Conservation (phyloP, 2,113 vertebrate genomes). For the Malurus alboscapulatus region DNA sequence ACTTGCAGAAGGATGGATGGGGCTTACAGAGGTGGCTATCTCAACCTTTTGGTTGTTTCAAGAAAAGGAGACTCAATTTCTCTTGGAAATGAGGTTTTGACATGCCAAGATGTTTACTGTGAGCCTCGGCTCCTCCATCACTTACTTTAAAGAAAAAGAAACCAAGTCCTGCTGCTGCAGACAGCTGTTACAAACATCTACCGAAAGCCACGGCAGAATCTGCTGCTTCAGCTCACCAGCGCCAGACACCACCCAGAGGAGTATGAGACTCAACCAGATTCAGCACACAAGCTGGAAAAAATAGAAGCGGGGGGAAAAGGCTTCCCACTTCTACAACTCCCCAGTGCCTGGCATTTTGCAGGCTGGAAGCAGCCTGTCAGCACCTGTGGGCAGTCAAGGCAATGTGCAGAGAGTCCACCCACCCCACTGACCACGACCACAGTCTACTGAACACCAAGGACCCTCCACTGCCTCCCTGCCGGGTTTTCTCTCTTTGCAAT, state of each 20-base stretch:
- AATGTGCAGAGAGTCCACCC: accelerated
- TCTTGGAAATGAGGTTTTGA: slow-evolving; percentile 14
- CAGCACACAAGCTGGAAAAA: background rate
- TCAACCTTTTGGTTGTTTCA: background rate
- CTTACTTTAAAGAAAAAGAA: slow-evolving; percentile 29
- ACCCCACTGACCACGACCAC: background rate
- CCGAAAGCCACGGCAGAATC: slow-evolving; percentile 14
- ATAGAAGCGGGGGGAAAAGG: background rate
- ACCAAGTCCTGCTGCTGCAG: slow-evolving; percentile 9
- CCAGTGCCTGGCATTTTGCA: background rate
- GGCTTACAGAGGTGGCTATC: background rate
- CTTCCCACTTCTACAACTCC: background rate
- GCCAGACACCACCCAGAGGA: slow-evolving; percentile 51
- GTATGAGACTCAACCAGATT: background rate
- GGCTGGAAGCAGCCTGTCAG: background rate
- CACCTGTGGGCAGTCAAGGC: background rate
- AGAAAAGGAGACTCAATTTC: background rate
- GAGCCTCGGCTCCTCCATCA: slow-evolving; percentile 2
- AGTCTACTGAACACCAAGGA: background rate
- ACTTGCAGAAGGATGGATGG: background rate
- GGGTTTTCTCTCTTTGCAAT: background rate
- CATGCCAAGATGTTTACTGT: background rate
- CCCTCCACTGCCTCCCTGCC: background rate
- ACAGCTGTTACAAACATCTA: slow-evolving; percentile 19
- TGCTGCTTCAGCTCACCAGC: slow-evolving; percentile 45